phyloP scores from a whole-genome alignment of 2,888 invertebrate species.

The Hirudinaria manillensis region DNA sequence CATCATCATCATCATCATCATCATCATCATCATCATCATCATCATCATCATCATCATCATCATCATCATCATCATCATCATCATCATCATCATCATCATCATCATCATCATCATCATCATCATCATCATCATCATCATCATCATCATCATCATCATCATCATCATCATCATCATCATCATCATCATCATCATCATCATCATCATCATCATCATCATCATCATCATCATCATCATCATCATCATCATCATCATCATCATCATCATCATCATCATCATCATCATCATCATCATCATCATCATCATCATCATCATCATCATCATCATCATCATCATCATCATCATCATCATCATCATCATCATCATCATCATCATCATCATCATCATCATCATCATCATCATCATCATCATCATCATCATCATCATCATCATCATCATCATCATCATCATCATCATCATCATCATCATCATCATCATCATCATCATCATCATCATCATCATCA shows the following conservation, averaged over 20 bases:
- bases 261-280: constrained; percentile 32
- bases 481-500: constrained; percentile 31
- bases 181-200: constrained; percentile 32
- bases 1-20: no score
- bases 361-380: constrained; percentile 34
- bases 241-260: constrained; percentile 32
- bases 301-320: constrained; percentile 34
- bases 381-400: constrained; percentile 34
- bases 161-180: constrained; percentile 33
- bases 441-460: constrained; percentile 34
- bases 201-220: constrained; percentile 32
- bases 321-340: constrained; percentile 33
- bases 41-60: no score
- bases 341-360: constrained; percentile 34
- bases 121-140: constrained; percentile 33
- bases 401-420: constrained; percentile 33
- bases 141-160: constrained; percentile 32
- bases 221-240: constrained; percentile 32
- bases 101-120: no score
- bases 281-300: constrained; percentile 34
- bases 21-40: constrained; percentile 29
- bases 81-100: no score
- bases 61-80: no score
- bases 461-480: constrained; percentile 34
- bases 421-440: constrained; percentile 34